Percentiles rank a stretch among this genome's conserved stretches.
These are phyloP conservation scores for Conomelus anceps DNA, from an alignment of 2,888 invertebrate species.

Conservation along the genomic window DNA sequence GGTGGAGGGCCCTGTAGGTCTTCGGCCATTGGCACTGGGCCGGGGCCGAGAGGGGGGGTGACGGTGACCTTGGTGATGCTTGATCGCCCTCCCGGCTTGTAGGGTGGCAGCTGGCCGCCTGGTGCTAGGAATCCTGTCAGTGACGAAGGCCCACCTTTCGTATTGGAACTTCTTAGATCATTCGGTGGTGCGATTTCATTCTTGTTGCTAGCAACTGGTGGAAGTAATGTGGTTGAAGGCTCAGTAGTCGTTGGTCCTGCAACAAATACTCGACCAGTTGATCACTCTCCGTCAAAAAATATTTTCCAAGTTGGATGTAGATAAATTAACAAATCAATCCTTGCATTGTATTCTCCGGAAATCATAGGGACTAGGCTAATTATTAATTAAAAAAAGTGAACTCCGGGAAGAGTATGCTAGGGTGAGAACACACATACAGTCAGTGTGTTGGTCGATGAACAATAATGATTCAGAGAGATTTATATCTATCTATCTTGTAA, in stretches of 20 bases:
- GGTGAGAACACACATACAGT: no score
- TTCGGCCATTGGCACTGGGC: constrained; percentile 34
- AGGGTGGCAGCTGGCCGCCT: constrained; percentile 48
- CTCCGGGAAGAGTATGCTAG: no score
- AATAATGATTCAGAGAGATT: no score
- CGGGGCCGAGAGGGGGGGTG: constrained; percentile 29
- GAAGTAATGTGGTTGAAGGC: background rate
- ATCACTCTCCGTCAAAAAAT: no score
- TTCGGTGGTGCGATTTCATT: constrained; percentile 1
- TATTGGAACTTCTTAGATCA: constrained; percentile 16
- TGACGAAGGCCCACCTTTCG: constrained; percentile 42
- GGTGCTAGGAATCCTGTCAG: constrained; percentile 58
- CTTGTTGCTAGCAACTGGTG: background rate
- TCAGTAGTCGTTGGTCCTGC: background rate
- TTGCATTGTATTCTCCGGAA: no score
- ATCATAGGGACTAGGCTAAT: no score
- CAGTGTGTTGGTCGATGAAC: no score
- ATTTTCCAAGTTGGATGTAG: no score
- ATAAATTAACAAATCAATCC: no score
- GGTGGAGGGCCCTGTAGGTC: constrained; percentile 35
- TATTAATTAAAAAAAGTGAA: no score
- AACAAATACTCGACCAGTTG: background rate
- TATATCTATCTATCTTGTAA: no score
- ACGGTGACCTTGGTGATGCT: constrained; percentile 53
- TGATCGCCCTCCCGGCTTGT: constrained; percentile 44